Conservation (phyloP, 2,797 vertebrate genomes). For the Lagocephalus sceleratus region DNA sequence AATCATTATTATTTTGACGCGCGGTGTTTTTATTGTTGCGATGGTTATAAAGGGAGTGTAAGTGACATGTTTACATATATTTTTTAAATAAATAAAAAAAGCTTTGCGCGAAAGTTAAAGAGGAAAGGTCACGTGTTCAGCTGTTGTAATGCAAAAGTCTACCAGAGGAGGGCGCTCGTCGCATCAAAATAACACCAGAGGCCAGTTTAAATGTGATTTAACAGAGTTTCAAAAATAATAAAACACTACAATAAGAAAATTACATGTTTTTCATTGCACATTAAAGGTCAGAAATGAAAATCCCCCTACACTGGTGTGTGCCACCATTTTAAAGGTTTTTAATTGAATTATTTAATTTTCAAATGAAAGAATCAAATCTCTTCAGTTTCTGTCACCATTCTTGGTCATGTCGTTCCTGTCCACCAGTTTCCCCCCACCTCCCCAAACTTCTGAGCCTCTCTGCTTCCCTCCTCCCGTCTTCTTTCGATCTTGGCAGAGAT, state of each 20-base stretch:
- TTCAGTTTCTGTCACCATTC: conserved; percentile 32
- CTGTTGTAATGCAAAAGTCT: conserved; percentile 14
- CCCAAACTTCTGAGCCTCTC: conserved; percentile 29
- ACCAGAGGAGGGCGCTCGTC: conserved; percentile 21
- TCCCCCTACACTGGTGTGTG: not conserved
- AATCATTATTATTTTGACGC: not conserved
- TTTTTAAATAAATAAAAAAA: no score
- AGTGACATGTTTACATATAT: not conserved
- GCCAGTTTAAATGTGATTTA: not conserved
- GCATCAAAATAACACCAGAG: not conserved
- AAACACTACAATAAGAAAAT: not conserved
- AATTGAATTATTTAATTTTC: not conserved
- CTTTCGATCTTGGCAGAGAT: conserved; percentile 58
- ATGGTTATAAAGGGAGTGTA: not conserved
- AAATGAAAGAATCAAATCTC: not conserved
- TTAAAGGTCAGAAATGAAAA: not conserved
- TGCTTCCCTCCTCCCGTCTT: conserved; percentile 25
- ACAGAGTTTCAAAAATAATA: no score
- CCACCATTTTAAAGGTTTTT: not conserved
- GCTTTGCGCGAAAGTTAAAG: conserved; percentile 29
- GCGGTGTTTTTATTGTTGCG: not conserved
- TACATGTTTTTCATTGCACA: not conserved
- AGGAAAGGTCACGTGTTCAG: conserved; percentile 49
- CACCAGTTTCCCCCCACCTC: conserved; percentile 5
- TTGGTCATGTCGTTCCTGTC: conserved; percentile 39